phyloP scores from a whole-genome alignment of 1,140 invertebrate genomes.

The Conus ventricosus region DNA sequence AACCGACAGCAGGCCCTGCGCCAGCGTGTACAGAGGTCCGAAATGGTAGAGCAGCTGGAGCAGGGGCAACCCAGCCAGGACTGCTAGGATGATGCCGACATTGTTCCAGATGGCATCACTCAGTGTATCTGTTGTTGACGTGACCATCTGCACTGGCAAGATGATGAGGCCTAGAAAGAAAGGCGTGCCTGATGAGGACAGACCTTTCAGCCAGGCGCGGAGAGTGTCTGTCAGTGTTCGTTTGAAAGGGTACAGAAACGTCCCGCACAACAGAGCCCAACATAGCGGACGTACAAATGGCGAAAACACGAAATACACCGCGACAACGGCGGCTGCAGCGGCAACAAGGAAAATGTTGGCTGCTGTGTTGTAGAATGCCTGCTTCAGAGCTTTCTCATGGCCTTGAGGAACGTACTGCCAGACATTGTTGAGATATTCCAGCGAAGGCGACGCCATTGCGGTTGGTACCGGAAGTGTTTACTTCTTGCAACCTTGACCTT shows the following conservation, averaged over 20 bases:
- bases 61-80: conserved; percentile 59
- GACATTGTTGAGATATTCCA: conserved; percentile 52
- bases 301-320: conserved; percentile 89
- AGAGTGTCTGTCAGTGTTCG: conserved; percentile 82
- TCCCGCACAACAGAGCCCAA: conserved; percentile 94
- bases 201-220: conserved; percentile 80
- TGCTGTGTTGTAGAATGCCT: conserved; percentile 73
- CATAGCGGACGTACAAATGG: conserved; percentile 94
- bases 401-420: conserved; percentile 74
- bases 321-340: conserved; percentile 71
- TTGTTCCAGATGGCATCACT: conserved; percentile 75
- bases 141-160: conserved; percentile 82
- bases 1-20: conserved; percentile 55
- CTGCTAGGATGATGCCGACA: conserved; percentile 63
- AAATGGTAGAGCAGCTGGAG: conserved; percentile 72
- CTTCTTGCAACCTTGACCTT: not conserved
- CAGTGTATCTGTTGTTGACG: conserved; percentile 83
- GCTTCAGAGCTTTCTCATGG: conserved; percentile 83
- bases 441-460: conserved; percentile 57
- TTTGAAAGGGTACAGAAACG: conserved; percentile 92
- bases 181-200: conserved; percentile 76
- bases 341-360: conserved; percentile 71
- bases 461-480: conserved; percentile 29
- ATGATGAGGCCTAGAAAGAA: conserved; percentile 82
- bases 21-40: conserved; percentile 66